phyloP scores from a whole-genome alignment of 35 echinoderm and acorn worm genomes.

The Apostichopus parvimensis region DNA sequence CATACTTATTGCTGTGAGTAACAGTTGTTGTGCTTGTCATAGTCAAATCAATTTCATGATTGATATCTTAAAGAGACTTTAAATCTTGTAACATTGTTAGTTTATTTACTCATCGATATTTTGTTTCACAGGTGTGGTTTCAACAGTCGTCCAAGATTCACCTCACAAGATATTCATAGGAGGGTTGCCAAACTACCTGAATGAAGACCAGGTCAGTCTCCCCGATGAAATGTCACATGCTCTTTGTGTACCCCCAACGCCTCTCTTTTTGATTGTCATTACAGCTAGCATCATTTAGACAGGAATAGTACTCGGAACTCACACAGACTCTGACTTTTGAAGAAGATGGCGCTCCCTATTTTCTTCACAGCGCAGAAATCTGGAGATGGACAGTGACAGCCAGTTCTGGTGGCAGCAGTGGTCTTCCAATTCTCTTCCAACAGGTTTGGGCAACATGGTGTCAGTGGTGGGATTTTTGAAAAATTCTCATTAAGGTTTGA shows the following conservation, averaged over 20 bases:
- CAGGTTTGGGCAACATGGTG: slow-evolving; percentile 31
- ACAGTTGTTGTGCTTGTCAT: no score
- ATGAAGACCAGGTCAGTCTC: slow-evolving; percentile 91
- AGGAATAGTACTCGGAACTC: neutral
- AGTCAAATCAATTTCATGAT: no score
- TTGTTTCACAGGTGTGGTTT: slow-evolving; percentile 80
- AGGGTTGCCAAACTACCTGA: slow-evolving; percentile 94
- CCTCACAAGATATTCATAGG: slow-evolving; percentile 99
- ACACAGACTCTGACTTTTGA: neutral
- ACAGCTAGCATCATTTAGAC: slow-evolving; percentile 16
- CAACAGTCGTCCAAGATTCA: slow-evolving; percentile 95
- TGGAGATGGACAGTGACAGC: neutral
- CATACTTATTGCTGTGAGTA: no score
- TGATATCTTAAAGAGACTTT: no score
- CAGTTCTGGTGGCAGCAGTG: slow-evolving; percentile 28
- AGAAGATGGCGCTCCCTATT: neutral
- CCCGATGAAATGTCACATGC: neutral
- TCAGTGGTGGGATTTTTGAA: neutral
- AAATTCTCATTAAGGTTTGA: neutral
- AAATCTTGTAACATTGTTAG: no score
- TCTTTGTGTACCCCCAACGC: neutral
- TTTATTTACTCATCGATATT: no score
- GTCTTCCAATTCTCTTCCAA: neutral
- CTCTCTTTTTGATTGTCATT: slow-evolving; percentile 46
- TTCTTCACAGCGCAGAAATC: slow-evolving; percentile 39